Evolutionary conservation across 2,797 vertebrate genomes (phyloP).

Genomic region (Microctenopoma steveboyesi): DNA sequence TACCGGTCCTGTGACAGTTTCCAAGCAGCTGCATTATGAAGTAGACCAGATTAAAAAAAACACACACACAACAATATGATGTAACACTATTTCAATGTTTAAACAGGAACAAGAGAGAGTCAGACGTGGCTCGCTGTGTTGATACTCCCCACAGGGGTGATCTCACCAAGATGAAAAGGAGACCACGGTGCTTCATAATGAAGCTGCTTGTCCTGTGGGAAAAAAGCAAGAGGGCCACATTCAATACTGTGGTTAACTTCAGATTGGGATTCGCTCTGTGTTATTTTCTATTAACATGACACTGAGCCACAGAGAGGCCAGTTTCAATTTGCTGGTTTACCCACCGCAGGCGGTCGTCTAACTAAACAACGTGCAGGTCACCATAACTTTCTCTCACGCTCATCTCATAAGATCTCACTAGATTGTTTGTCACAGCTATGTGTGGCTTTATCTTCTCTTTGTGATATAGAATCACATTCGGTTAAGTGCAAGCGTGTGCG

Average conservation of each 20-base stretch:
- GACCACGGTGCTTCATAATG: conserved; percentile 75
- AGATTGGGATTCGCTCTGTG: conserved; percentile 63
- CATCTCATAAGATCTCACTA: conserved; percentile 18
- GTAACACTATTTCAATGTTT: conserved; percentile 74
- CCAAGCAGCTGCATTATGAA: conserved; percentile 73
- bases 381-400: conserved; percentile 32
- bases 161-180: conserved; percentile 72
- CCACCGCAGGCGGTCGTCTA: conserved; percentile 34
- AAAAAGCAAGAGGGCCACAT: conserved; percentile 62
- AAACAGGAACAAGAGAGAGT: conserved; percentile 72
- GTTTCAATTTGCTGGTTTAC: conserved; percentile 45
- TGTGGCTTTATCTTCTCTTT: conserved; percentile 34
- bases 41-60: conserved; percentile 51
- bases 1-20: conserved; percentile 66
- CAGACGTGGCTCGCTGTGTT: conserved; percentile 71
- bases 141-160: conserved; percentile 77
- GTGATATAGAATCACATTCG: conserved; percentile 10
- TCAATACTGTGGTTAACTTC: conserved; percentile 68
- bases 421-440: conserved; percentile 41
- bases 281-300: conserved; percentile 62
- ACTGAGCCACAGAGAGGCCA: conserved; percentile 50
- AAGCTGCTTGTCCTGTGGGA: conserved; percentile 76
- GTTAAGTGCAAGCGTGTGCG: conserved; percentile 23
- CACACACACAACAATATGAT: conserved; percentile 68
- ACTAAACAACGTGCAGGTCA: conserved; percentile 36